A percentile compares a stretch with the other conserved stretches of the same genome.
These are phyloP conservation scores for Ectemnius lituratus DNA, from an alignment of 2,888 invertebrate species.

Conservation along the genomic window DNA sequence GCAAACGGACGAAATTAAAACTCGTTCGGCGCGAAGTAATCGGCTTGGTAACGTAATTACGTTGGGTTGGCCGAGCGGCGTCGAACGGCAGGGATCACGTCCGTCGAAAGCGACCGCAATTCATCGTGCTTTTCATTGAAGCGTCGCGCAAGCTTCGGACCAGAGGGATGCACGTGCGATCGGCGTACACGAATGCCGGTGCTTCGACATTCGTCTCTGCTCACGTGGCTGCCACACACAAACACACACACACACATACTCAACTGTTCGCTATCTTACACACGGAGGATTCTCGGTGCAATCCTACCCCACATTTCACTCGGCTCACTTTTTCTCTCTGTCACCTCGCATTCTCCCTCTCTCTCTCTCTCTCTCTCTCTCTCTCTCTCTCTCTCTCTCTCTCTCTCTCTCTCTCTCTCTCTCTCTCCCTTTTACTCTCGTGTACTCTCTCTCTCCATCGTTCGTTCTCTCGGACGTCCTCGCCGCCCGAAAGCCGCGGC, in stretches of 20 bases:
- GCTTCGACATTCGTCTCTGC: not conserved
- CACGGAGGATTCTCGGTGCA: conserved; percentile 12
- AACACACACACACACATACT: not conserved
- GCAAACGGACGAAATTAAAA: not conserved
- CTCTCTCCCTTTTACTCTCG: no score
- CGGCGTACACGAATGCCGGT: conserved; percentile 6
- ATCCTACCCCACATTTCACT: not conserved
- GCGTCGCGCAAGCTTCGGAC: not conserved
- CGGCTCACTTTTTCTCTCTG: conserved; percentile 7
- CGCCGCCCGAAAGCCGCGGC: conserved; percentile 11
- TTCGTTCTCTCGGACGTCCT: not conserved
- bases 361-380: not conserved
- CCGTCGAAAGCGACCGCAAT: not conserved
- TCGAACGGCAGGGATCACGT: not conserved
- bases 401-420: conserved; percentile 2
- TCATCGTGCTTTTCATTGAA: conserved; percentile 1
- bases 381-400: no score
- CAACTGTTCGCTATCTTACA: conserved; percentile 32
- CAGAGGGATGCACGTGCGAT: not conserved
- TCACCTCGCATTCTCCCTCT: conserved; percentile 5
- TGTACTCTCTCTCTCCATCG: no score
- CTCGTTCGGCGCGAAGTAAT: not conserved
- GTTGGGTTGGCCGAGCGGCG: not conserved
- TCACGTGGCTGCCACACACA: not conserved
- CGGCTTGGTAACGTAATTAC: conserved; percentile 2